Conservation (phyloP, 2,113 vertebrate species). For the Laterallus jamaicensis region DNA sequence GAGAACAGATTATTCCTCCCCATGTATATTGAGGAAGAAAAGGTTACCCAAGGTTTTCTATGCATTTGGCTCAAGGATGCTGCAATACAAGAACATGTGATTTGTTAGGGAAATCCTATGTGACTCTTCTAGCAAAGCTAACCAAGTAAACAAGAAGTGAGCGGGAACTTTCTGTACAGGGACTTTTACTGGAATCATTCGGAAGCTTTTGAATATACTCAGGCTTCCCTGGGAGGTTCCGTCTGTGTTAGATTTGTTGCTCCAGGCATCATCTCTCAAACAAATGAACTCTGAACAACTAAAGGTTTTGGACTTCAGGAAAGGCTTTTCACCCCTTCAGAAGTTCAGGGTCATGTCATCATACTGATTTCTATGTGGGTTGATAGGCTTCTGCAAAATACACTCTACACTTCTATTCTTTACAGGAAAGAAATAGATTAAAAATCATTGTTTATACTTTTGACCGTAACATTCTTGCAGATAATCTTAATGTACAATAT, state of each 20-base stretch:
- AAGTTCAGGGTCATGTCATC: background rate
- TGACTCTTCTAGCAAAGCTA: slow-evolving; percentile 50
- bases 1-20: slow-evolving; percentile 6
- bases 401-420: background rate
- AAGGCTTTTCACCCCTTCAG: background rate
- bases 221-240: background rate
- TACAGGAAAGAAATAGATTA: background rate
- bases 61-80: slow-evolving; percentile 53
- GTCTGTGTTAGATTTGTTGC: background rate
- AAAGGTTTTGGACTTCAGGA: background rate
- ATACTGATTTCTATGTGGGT: background rate
- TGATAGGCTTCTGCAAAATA: background rate
- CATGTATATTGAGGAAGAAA: slow-evolving; percentile 26
- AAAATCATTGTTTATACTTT: background rate
- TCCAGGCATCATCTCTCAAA: background rate
- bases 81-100: slow-evolving; percentile 37
- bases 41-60: slow-evolving; percentile 58
- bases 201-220: slow-evolving; percentile 10
- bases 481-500: background rate
- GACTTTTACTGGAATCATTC: slow-evolving; percentile 46
- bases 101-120: slow-evolving; percentile 66
- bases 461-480: background rate
- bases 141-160: slow-evolving; percentile 67
- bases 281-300: background rate
- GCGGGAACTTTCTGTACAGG: slow-evolving; percentile 62